phyloP scores from a whole-genome alignment of 2,797 vertebrate genomes.

The Crypturellus tataupa region DNA sequence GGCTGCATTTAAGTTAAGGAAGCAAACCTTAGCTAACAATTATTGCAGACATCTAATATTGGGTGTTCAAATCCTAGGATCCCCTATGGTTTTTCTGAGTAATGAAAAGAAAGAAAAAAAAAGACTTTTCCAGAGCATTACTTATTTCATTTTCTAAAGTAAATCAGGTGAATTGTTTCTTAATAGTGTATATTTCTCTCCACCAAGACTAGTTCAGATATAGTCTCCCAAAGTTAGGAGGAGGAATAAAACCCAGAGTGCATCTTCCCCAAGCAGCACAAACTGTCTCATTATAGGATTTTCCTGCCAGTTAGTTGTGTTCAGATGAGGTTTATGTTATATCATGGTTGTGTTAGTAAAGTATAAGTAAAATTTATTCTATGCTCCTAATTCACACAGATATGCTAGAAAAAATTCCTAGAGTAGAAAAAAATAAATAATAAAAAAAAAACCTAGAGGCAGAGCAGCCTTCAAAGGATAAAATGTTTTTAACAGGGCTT shows the following conservation, averaged over 20 bases:
- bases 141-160: not conserved
- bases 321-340: not conserved
- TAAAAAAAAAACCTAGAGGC: not conserved
- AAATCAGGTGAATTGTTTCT: not conserved
- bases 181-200: not conserved
- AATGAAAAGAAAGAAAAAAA: not conserved
- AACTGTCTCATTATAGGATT: not conserved
- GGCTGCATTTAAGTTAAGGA: not conserved
- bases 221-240: not conserved
- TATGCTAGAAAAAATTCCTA: not conserved
- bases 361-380: not conserved
- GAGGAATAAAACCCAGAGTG: not conserved
- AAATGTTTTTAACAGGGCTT: not conserved
- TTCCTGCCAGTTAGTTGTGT: not conserved
- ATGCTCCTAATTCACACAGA: not conserved
- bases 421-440: not conserved
- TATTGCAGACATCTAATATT: accelerated
- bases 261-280: not conserved
- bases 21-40: not conserved
- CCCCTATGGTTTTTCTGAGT: not conserved
- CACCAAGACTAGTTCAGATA: not conserved
- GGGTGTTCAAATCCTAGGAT: not conserved
- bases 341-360: not conserved
- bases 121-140: not conserved
- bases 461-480: not conserved